Conservation (phyloP, 2,888 invertebrate genomes). For the Beris chalybata region DNA sequence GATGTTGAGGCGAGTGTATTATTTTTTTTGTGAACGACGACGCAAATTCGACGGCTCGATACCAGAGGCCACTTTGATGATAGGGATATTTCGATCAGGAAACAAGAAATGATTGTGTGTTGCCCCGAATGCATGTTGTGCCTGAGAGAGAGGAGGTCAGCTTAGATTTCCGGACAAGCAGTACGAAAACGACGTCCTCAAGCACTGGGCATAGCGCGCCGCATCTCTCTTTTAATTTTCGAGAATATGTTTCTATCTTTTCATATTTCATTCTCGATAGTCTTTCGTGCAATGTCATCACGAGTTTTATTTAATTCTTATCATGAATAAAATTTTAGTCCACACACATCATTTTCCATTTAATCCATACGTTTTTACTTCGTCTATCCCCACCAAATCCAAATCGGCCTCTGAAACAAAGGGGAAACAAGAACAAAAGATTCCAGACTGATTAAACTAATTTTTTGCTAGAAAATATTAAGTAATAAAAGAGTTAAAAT, state of each 20-base stretch:
- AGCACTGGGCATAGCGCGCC: neutral
- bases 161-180: neutral
- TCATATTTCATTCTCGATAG: neutral
- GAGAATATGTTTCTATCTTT: too few species aligned
- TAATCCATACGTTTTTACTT: neutral
- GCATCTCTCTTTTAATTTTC: too few species aligned
- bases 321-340: neutral
- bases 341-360: neutral
- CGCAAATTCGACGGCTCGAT: neutral
- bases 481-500: too few species aligned
- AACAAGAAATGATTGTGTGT: too few species aligned
- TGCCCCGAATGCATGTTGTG: neutral
- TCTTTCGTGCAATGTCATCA: neutral
- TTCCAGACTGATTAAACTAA: constrained; percentile 1
- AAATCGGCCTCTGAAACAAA: constrained; percentile 29
- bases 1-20: too few species aligned
- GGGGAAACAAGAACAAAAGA: constrained; percentile 18
- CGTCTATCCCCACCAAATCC: constrained; percentile 24
- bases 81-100: constrained; percentile 3
- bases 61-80: constrained; percentile 27
- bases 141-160: neutral
- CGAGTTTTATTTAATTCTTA: neutral
- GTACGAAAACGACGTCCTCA: neutral
- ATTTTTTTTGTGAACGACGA: too few species aligned
- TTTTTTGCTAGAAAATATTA: too few species aligned